Evolutionary conservation across 1,140 invertebrate species (phyloP), one percentile per base, ranked within the genome.

Genomic region (Tetragnatha versicolor): DNA sequence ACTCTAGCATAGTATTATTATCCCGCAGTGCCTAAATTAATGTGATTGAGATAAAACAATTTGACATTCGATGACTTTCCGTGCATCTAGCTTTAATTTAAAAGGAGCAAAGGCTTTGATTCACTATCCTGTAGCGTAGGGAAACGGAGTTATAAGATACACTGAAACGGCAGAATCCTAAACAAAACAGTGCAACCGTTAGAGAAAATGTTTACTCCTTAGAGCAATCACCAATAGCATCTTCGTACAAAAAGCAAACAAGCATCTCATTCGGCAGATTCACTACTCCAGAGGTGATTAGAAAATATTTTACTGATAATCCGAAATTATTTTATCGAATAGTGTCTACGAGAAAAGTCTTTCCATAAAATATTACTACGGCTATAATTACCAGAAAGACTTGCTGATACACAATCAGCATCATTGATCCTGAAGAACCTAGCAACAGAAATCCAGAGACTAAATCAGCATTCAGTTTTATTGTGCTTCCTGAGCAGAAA

Each of bases 381-480:
- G 35, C 55, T 33, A 31, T 58, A 58, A 58, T 58, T 58, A 58
- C 55, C 55, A n/a, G 55, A 58, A 33, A 58, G 29, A 58, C 31
- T 33, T 58, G 29, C 55, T 58, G 55, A 58, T 33, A 58, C 12
- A 33, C 27, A 65, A 65, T 65, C 61, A 65, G 39, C 20, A 25
- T 25, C 20, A 65, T 42, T 65, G 39, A 39, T 42, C 61, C 25
- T 27, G 27, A 25, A 65, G 42, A 65, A 65, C 35, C 27, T 42
- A 65, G 39, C 31, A 20, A 20, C n/a, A 55, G 45, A 55, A 70
- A 70, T 35, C n/a, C 33, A 37, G n/a, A 35, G 7, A 25, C 5
- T 49, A 55, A 3, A 51, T 70, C 55, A 37, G 14, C 49, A 53
- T 12, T 55, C 51, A 22, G 14, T 53, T 55, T 49, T 53, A 53